Evolutionary conservation across 2,113 vertebrate genomes (phyloP).

Genomic region (Gallinago jamesoni): DNA sequence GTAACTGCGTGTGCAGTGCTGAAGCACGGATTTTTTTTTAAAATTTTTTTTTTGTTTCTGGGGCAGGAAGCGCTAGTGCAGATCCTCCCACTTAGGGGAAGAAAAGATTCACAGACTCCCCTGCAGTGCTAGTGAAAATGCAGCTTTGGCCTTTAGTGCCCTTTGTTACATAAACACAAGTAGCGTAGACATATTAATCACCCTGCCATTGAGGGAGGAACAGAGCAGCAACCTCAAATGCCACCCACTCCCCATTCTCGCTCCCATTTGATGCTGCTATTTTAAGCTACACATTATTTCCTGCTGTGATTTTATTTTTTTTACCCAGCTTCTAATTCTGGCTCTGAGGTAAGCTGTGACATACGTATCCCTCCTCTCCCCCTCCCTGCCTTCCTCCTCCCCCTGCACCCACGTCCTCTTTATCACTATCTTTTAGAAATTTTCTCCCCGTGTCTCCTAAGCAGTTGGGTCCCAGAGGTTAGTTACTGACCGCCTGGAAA

Average conservation of each 20-base stretch:
- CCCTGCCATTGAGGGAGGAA: conserved; percentile 72
- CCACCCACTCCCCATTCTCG: conserved; percentile 76
- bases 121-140: conserved; percentile 43
- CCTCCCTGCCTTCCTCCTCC: conserved; percentile 35
- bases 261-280: conserved; percentile 77
- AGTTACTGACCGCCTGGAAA: background rate
- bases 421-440: background rate
- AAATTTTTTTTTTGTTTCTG: conserved; percentile 5
- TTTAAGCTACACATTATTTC: conserved; percentile 82
- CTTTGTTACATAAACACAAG: conserved; percentile 63
- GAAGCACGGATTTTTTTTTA: background rate
- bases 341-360: conserved; percentile 85
- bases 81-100: conserved; percentile 56
- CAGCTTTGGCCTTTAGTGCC: conserved; percentile 63
- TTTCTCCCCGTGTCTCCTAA: background rate
- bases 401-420: conserved; percentile 49
- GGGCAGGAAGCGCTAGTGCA: conserved; percentile 36
- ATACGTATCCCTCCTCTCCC: conserved; percentile 70
- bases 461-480: background rate
- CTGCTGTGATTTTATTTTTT: conserved; percentile 81
- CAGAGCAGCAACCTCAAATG: conserved; percentile 70
- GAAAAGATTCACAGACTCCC: conserved; percentile 26
- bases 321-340: conserved; percentile 78
- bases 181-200: conserved; percentile 63
- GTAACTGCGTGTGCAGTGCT: background rate